Conservation (phyloP, 2,113 vertebrate species). For the Scopus umbretta region DNA sequence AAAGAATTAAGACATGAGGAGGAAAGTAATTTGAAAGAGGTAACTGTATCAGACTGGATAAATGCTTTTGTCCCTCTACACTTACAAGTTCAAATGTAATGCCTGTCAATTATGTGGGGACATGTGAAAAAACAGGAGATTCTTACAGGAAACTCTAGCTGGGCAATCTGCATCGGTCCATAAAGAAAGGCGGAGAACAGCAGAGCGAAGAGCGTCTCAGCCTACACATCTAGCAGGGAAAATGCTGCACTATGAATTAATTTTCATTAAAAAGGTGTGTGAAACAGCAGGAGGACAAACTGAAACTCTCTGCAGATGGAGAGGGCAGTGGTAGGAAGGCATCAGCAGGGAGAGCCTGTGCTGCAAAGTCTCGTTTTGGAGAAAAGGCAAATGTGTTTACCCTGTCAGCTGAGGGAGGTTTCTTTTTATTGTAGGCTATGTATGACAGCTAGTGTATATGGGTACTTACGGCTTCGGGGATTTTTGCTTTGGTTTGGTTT, state of each 20-base stretch:
- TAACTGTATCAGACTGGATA: not conserved
- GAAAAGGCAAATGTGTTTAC: not conserved
- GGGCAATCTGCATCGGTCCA: not conserved
- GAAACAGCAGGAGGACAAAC: not conserved
- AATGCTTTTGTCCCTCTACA: not conserved
- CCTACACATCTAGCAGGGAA: not conserved
- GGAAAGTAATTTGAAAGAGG: not conserved
- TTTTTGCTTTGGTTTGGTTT: not conserved
- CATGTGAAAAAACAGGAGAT: not conserved
- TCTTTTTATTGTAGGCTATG: not conserved
- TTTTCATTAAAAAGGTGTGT: not conserved
- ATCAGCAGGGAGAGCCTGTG: not conserved
- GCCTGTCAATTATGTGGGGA: not conserved
- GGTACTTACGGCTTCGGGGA: not conserved
- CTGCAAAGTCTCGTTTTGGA: not conserved
- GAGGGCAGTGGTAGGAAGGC: not conserved
- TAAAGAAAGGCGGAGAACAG: not conserved
- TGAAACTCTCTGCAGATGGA: not conserved
- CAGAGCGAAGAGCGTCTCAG: not conserved
- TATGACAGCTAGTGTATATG: not conserved
- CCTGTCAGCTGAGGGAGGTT: not conserved
- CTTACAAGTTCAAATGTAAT: not conserved
- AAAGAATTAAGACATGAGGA: not conserved
- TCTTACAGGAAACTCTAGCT: not conserved
- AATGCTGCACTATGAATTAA: slow-evolving; percentile 6